Evolutionary conservation across 2,888 invertebrate species (phyloP), one percentile per base, ranked within the genome.

Genomic region (Caenorhabditis angaria): DNA sequence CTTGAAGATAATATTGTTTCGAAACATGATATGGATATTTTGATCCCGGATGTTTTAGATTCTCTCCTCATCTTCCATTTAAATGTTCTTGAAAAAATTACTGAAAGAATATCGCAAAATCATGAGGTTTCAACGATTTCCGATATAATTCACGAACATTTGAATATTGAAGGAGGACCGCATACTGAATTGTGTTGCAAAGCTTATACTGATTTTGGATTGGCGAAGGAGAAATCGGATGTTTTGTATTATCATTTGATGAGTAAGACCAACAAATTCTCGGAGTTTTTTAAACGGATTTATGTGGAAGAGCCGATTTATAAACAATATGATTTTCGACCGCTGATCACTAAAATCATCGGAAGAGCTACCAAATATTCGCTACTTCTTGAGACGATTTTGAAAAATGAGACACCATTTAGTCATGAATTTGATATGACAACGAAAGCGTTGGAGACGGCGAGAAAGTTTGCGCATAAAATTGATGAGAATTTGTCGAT

Each of bases 31-130:
- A 73, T 78, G 65, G 72, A 80, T 58, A 48, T 63, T 53, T 65
- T 80, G 55, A 73, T 80, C n/a, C 85, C 84, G 2, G 86, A 85
- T 58, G 86, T 86, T 24, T 77, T 85, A 28, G 86, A 86, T 64
- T 74, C 82, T 8, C 77, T 86, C 57, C 78, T 86, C 22, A 76
- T 81, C 28, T 86, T 86, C 65, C 86, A 86, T 63, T 61, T 83
- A n/a, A 70, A 78, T 22, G 68, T 86, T 0, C 72, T 85, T n/a
- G 82, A 82, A 20, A 64, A 78, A n/a, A 62, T 86, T 20, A 73
- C 75, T 18, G 75, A 73, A 27, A 68, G 85, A 14, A 75, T 77
- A 22, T 48, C 61, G 47, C 76, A 77, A 50, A 68, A 61, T 27
- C 61, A 66, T n/a, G 68, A 82, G 35, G 82, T 86, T 18, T 68